Evolutionary conservation across 2,797 vertebrate genomes (phyloP).

Genomic region (Sparus aurata): DNA sequence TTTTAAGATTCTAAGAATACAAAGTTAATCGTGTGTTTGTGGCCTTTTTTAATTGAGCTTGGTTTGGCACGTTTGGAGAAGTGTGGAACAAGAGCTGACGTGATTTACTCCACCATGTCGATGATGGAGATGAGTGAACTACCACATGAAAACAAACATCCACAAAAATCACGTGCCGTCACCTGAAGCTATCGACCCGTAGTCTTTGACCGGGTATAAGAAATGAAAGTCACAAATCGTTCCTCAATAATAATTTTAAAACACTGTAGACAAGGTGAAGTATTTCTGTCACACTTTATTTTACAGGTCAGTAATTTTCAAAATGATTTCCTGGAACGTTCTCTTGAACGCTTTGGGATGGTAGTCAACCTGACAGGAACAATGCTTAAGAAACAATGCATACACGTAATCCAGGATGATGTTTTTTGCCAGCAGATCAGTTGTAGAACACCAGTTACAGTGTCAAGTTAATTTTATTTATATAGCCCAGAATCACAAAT

Average conservation of each 20-base stretch:
- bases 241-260: too few relatives aligned
- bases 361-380: not conserved
- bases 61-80: not conserved
- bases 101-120: not conserved
- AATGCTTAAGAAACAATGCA: not conserved
- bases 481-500: too few relatives aligned
- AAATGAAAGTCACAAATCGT: too few relatives aligned
- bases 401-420: not conserved
- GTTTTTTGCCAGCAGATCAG: not conserved
- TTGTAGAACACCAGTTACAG: not conserved
- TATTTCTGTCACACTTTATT: not conserved
- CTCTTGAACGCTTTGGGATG: not conserved
- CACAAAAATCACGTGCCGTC: too few relatives aligned
- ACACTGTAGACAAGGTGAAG: not conserved
- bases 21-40: not conserved
- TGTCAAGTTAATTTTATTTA: too few relatives aligned
- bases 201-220: too few relatives aligned
- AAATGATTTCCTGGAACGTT: not conserved
- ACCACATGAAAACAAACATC: not conserved
- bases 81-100: not conserved
- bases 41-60: conserved; percentile 1
- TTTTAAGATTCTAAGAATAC: too few relatives aligned
- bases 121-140: not conserved
- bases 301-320: not conserved
- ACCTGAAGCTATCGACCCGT: too few relatives aligned